Evolutionary conservation across 2,888 invertebrate species (phyloP).

Genomic region (Synanthedon vespiformis): DNA sequence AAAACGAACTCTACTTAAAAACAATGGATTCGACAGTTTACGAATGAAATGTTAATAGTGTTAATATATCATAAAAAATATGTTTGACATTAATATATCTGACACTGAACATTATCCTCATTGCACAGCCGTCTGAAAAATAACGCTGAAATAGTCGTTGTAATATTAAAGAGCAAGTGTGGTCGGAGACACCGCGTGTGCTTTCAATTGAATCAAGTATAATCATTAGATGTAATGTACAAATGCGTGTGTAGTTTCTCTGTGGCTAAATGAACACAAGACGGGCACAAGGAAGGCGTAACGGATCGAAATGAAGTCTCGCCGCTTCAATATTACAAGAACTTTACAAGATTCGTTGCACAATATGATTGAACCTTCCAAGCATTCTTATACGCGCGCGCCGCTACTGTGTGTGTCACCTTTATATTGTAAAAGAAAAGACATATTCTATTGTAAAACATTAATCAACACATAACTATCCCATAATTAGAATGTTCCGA

Average conservation of each 20-base stretch:
- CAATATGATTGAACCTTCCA: constrained; percentile 69
- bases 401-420: constrained; percentile 52
- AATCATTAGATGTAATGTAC: background rate
- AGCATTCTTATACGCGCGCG: constrained; percentile 65
- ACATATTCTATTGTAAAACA: constrained; percentile 10
- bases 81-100: constrained; percentile 63
- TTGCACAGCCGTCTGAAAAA: constrained; percentile 67
- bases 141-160: constrained; percentile 60
- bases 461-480: constrained; percentile 22
- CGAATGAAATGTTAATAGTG: constrained; percentile 56
- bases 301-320: constrained; percentile 58
- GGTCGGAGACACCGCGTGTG: background rate
- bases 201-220: background rate
- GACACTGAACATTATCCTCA: constrained; percentile 60
- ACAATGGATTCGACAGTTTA: constrained; percentile 38
- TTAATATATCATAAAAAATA: constrained; percentile 59
- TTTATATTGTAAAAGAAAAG: constrained; percentile 50
- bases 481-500: constrained; percentile 39
- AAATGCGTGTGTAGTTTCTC: constrained; percentile 63
- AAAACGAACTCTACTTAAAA: too few species aligned
- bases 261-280: constrained; percentile 50
- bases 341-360: constrained; percentile 71
- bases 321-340: constrained; percentile 70
- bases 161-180: constrained; percentile 65
- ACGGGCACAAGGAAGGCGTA: constrained; percentile 63